These are phyloP conservation scores for Oreocharis arfaki DNA, from an alignment of 2,113 vertebrate species.

Conservation along the genomic window DNA sequence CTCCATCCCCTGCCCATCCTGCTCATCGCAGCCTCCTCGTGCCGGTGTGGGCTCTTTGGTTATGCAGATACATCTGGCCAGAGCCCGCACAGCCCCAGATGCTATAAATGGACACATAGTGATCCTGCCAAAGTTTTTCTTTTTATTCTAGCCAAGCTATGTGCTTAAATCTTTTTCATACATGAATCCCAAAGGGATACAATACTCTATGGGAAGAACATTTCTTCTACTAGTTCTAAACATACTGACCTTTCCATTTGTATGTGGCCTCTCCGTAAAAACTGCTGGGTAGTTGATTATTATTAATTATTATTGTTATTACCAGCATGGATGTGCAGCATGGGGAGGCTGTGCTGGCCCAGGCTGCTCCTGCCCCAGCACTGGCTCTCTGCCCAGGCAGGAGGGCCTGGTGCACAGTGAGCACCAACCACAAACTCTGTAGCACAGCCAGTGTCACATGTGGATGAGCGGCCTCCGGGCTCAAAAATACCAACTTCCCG, in stretches of 20 bases:
- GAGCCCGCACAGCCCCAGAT: neutral
- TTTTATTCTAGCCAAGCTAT: neutral
- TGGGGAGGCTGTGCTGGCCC: neutral
- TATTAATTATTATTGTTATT: neutral
- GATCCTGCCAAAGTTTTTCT: neutral
- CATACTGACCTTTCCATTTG: neutral
- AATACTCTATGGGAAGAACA: neutral
- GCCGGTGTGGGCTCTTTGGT: neutral
- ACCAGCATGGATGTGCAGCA: rapidly evolving
- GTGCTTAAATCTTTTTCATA: neutral
- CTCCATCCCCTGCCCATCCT: neutral
- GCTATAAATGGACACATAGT: neutral
- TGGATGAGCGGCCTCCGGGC: neutral
- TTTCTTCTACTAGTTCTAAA: neutral
- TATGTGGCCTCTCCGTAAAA: neutral
- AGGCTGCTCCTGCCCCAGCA: neutral
- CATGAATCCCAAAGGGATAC: neutral
- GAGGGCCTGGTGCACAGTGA: neutral
- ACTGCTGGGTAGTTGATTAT: neutral
- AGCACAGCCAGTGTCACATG: neutral
- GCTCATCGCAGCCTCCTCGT: rapidly evolving
- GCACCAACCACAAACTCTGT: neutral
- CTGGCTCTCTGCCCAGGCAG: neutral
- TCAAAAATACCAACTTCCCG: rapidly evolving
- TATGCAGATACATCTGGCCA: neutral